phyloP scores from a whole-genome alignment of 2,888 invertebrate species.

The Chalcis sispes region DNA sequence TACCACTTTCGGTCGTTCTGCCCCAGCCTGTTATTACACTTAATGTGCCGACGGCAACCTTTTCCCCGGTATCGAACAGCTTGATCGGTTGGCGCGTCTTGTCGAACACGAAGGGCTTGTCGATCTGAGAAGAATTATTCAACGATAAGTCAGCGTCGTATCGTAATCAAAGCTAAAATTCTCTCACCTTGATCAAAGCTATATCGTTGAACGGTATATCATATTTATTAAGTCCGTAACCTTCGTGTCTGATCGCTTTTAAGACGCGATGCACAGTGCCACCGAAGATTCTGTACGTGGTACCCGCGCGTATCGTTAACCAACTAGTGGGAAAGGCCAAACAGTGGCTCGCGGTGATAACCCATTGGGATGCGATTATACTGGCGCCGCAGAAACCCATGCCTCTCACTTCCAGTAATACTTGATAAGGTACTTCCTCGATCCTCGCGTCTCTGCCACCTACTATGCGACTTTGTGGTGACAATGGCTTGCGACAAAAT shows the following conservation, averaged over 20 bases:
- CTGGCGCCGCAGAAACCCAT: conserved; percentile 79
- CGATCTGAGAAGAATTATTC: neutral
- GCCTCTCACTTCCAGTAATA: conserved; percentile 75
- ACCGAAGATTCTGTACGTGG: conserved; percentile 76
- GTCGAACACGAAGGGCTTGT: conserved; percentile 5
- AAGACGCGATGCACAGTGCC: conserved; percentile 77
- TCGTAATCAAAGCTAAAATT: no score
- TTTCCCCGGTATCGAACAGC: conserved; percentile 73
- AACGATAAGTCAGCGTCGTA: no score
- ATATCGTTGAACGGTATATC: conserved; percentile 78
- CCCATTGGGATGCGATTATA: conserved; percentile 76
- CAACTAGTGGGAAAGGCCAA: conserved; percentile 62
- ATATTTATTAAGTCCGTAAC: conserved; percentile 75
- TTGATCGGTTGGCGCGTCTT: conserved; percentile 73
- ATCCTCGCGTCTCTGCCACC: conserved; percentile 78
- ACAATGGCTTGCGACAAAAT: conserved; percentile 28
- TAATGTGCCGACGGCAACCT: conserved; percentile 57
- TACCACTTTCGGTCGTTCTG: conserved; percentile 61
- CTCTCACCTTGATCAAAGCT: conserved; percentile 78
- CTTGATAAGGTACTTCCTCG: conserved; percentile 77
- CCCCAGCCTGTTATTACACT: conserved; percentile 67
- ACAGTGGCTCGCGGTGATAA: conserved; percentile 81
- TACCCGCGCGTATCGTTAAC: conserved; percentile 72
- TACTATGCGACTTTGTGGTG: conserved; percentile 74
- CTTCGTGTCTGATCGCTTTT: conserved; percentile 77